phyloP scores from a whole-genome alignment of 2,113 vertebrate genomes.

The Leucoraja erinaceus region DNA sequence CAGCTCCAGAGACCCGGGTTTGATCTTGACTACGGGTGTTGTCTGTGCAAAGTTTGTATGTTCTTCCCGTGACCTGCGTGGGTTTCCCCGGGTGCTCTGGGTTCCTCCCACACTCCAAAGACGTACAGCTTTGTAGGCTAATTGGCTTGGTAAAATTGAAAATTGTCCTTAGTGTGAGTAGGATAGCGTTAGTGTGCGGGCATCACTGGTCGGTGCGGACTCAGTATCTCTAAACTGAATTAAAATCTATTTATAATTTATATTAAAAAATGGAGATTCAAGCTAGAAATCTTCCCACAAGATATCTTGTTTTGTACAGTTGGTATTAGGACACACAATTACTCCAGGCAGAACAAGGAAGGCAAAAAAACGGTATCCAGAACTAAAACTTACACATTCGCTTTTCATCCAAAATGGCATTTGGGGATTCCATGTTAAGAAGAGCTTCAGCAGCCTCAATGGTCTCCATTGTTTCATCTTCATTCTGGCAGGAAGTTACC shows the following conservation, averaged over 20 bases:
- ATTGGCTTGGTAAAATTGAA: too few species aligned
- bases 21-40: too few species aligned
- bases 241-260: background rate
- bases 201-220: too few species aligned
- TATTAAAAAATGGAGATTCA: background rate
- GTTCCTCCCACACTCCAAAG: too few species aligned
- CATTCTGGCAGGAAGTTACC: conserved; percentile 31
- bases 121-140: too few species aligned
- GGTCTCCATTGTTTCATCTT: conserved; percentile 65
- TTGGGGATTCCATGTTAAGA: conserved; percentile 75
- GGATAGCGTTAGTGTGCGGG: too few species aligned
- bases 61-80: too few species aligned
- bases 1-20: too few species aligned
- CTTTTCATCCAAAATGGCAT: conserved; percentile 76
- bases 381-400: conserved; percentile 67
- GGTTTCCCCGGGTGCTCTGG: too few species aligned
- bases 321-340: background rate
- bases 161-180: too few species aligned
- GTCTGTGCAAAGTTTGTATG: too few species aligned
- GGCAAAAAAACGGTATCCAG: background rate
- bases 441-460: conserved; percentile 66
- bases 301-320: background rate
- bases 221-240: background rate
- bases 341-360: background rate
- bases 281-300: background rate